phyloP scores from a whole-genome alignment of 2,888 invertebrate genomes.

The Trichacis sp. region DNA sequence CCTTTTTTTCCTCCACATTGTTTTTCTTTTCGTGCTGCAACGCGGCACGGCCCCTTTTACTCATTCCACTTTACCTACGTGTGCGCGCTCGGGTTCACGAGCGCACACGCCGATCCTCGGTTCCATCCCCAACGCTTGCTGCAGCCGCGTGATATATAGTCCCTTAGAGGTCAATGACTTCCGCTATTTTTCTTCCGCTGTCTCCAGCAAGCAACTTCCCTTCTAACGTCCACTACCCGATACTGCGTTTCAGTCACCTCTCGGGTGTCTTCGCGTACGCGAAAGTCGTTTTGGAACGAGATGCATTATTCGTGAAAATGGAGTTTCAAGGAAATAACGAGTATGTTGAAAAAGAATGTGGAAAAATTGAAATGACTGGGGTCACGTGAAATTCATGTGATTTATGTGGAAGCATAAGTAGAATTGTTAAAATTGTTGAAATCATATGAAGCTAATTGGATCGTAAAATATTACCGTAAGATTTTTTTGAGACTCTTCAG shows the following conservation, averaged over 20 bases:
- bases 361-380: neutral
- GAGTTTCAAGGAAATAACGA: too few relatives aligned
- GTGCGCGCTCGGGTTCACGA: conserved; percentile 33
- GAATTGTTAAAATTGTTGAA: too few relatives aligned
- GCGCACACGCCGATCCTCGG: conserved; percentile 45
- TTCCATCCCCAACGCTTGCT: conserved; percentile 52
- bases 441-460: too few relatives aligned
- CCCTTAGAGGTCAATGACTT: conserved; percentile 75
- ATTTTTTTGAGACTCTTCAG: too few relatives aligned
- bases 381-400: neutral
- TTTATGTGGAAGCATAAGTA: neutral
- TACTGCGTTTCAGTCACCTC: conserved; percentile 51
- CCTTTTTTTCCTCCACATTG: conserved; percentile 26
- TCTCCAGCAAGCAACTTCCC: conserved; percentile 71
- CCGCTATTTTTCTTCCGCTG: conserved; percentile 75
- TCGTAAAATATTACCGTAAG: too few relatives aligned
- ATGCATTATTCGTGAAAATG: too few relatives aligned
- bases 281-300: conserved; percentile 44
- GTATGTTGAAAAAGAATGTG: too few relatives aligned
- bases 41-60: conserved; percentile 45
- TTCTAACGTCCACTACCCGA: conserved; percentile 55
- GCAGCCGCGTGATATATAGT: conserved; percentile 71
- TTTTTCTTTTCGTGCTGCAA: conserved; percentile 42
- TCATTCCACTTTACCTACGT: conserved; percentile 48
- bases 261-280: conserved; percentile 31